Conservation (phyloP, 2,113 vertebrate species). For the Saguinus imperator region DNA sequence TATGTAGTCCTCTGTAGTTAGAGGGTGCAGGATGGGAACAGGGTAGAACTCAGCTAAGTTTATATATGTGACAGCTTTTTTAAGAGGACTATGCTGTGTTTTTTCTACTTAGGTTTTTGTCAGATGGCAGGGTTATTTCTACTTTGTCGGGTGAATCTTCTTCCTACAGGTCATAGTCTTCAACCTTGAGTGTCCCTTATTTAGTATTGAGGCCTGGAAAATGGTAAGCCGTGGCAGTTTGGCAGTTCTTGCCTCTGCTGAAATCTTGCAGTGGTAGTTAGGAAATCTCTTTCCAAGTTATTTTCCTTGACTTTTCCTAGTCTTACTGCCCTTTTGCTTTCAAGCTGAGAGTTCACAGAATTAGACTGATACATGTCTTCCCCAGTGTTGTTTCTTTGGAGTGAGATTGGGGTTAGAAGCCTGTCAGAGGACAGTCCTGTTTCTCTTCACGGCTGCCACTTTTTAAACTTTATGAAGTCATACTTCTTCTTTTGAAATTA, state of each 20-base stretch:
- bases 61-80: background rate
- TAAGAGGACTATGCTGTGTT: background rate
- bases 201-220: background rate
- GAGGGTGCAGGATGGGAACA: background rate
- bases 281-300: background rate
- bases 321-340: background rate
- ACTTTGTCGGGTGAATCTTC: background rate
- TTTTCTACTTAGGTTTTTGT: background rate
- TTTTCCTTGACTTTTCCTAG: background rate
- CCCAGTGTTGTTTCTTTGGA: constrained; percentile 4
- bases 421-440: background rate
- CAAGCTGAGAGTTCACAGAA: background rate
- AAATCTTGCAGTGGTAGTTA: background rate
- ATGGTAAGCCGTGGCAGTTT: background rate
- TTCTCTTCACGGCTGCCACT: background rate
- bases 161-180: background rate
- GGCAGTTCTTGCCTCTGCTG: background rate
- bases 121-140: background rate
- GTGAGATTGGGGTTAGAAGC: background rate
- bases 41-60: background rate
- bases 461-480: constrained; percentile 19
- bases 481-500: constrained; percentile 22
- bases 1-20: background rate
- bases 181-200: background rate
- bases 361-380: background rate